phyloP scores from a whole-genome alignment of 2,797 vertebrate species.

The Chlorospingus semifuscus region DNA sequence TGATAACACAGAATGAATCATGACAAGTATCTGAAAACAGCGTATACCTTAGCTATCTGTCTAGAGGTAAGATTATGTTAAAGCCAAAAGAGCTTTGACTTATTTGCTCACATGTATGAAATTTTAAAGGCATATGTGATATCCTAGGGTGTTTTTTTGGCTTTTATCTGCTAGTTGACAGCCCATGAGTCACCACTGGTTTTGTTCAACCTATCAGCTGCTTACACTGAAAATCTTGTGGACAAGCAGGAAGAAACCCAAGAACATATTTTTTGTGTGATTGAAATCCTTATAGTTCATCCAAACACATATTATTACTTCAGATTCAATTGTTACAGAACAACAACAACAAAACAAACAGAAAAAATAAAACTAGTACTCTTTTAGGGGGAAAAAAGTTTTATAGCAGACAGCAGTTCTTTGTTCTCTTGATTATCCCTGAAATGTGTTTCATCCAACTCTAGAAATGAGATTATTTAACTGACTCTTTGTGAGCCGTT shows the following conservation, averaged over 20 bases:
- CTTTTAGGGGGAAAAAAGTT: neutral
- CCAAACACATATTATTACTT: neutral
- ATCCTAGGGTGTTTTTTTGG: neutral
- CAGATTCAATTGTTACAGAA: neutral
- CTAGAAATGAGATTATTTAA: neutral
- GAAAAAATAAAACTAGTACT: neutral
- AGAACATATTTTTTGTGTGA: fast-evolving
- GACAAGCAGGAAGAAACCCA: neutral
- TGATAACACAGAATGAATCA: neutral
- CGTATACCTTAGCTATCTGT: neutral
- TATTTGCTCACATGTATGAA: neutral
- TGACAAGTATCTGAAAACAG: neutral
- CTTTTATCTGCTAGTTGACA: neutral
- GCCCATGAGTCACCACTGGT: neutral
- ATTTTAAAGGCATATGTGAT: neutral
- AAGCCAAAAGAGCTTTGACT: neutral
- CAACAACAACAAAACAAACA: neutral
- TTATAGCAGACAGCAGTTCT: neutral
- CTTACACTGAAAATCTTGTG: neutral
- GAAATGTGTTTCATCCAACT: neutral
- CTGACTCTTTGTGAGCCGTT: neutral
- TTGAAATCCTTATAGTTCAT: neutral
- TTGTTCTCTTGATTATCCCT: neutral
- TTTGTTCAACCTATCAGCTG: neutral
- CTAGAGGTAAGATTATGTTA: neutral